Evolutionary conservation across 2,888 invertebrate genomes (phyloP).

Genomic region (Bhutanitis thaidina): DNA sequence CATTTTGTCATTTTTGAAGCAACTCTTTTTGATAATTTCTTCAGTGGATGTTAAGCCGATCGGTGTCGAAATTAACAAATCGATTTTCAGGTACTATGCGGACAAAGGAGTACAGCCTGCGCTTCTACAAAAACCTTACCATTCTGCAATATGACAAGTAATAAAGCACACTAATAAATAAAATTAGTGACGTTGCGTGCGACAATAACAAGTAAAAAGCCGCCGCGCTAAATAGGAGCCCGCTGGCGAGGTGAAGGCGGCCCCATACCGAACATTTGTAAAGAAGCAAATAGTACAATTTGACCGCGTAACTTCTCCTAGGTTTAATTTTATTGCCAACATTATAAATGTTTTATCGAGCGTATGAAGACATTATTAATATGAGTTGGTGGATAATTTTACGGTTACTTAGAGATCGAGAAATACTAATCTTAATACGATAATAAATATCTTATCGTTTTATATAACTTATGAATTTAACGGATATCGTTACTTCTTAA

Average conservation of each 20-base stretch:
- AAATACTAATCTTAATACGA: background rate
- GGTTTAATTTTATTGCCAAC: conserved; percentile 25
- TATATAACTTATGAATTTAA: too few relatives aligned
- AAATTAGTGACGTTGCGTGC: conserved; percentile 58
- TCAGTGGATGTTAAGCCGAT: background rate
- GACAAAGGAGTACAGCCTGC: conserved; percentile 51
- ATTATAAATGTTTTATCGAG: conserved; percentile 21
- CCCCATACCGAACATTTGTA: conserved; percentile 20
- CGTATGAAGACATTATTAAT: conserved; percentile 20
- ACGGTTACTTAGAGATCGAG: conserved; percentile 9
- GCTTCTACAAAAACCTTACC: conserved; percentile 36
- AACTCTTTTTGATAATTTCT: background rate
- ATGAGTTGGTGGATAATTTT: conserved; percentile 14
- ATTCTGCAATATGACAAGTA: conserved; percentile 61
- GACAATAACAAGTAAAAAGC: conserved; percentile 47
- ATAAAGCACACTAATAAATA: conserved; percentile 72
- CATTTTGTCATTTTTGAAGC: too few relatives aligned
- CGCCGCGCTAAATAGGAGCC: conserved; percentile 29
- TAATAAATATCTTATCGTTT: too few relatives aligned
- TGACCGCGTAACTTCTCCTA: conserved; percentile 25
- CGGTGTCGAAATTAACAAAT: conserved; percentile 39
- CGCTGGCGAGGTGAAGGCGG: conserved; percentile 34
- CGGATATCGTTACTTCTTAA: too few relatives aligned
- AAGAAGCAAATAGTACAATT: conserved; percentile 19
- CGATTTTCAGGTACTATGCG: conserved; percentile 44